These are phyloP conservation scores for Syritta pipiens DNA, from an alignment of 2,888 invertebrate species.

Conservation along the genomic window DNA sequence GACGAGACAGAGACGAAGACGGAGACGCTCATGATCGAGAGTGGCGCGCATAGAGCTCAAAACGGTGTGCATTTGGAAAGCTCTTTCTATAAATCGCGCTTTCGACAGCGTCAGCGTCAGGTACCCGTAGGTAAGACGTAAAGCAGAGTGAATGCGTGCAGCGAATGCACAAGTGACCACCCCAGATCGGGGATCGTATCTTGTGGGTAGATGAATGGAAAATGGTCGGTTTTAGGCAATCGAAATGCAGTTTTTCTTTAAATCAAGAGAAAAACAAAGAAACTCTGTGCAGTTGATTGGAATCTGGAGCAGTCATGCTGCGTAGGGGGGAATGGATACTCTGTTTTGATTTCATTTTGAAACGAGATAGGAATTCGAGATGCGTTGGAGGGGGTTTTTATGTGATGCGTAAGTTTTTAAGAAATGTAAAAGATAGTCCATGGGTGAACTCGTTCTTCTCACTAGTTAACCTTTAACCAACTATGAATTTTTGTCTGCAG, in stretches of 20 bases:
- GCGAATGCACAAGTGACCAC: slow-evolving; percentile 28
- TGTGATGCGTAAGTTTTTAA: too few relatives aligned
- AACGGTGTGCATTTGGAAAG: slow-evolving; percentile 43
- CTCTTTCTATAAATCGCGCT: slow-evolving; percentile 34
- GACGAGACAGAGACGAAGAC: neutral
- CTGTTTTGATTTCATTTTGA: too few relatives aligned
- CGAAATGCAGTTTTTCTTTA: slow-evolving; percentile 25
- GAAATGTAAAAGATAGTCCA: too few relatives aligned
- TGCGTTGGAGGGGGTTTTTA: too few relatives aligned
- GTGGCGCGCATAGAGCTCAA: neutral
- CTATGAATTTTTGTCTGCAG: too few relatives aligned
- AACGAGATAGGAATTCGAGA: too few relatives aligned
- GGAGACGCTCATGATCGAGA: neutral
- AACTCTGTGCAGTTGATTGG: neutral
- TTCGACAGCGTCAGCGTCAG: slow-evolving; percentile 27
- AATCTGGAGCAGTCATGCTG: slow-evolving; percentile 3
- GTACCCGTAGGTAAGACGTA: slow-evolving; percentile 23
- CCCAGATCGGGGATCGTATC: slow-evolving; percentile 18
- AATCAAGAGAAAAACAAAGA: neutral
- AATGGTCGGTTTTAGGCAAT: slow-evolving; percentile 19
- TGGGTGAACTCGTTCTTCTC: too few relatives aligned
- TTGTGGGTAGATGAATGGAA: slow-evolving; percentile 5
- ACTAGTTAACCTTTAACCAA: too few relatives aligned
- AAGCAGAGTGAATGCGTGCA: slow-evolving; percentile 9
- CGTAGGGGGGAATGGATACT: too few relatives aligned